phyloP scores from a whole-genome alignment of 2,797 vertebrate genomes.

The Thaleichthys pacificus region DNA sequence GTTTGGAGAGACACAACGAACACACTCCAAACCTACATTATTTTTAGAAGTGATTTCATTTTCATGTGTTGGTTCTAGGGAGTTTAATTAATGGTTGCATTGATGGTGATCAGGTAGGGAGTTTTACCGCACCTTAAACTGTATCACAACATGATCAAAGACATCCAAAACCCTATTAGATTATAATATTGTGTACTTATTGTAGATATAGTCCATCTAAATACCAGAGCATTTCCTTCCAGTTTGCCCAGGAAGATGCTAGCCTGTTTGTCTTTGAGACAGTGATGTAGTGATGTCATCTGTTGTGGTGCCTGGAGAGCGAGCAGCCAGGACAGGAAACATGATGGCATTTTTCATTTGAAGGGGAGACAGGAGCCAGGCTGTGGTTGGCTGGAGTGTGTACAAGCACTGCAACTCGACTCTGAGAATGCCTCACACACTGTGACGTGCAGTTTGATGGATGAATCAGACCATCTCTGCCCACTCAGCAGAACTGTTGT shows the following conservation, averaged over 20 bases:
- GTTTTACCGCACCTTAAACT: not conserved
- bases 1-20: not conserved
- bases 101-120: not conserved
- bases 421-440: constrained; percentile 7
- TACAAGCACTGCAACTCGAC: constrained; percentile 3
- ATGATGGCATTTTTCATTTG: constrained; percentile 5
- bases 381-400: constrained; percentile 10
- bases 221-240: not conserved
- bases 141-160: not conserved
- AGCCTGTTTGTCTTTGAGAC: not conserved
- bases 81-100: too few species aligned
- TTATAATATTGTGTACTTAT: not conserved
- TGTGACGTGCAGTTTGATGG: constrained; percentile 13
- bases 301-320: not conserved
- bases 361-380: not conserved
- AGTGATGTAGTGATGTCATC: not conserved
- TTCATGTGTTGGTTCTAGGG: too few species aligned
- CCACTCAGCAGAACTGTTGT: constrained; percentile 11
- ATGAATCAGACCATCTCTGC: constrained; percentile 15
- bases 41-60: too few species aligned
- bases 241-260: not conserved
- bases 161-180: too few species aligned
- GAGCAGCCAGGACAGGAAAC: not conserved
- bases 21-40: too few species aligned
- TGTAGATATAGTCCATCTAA: not conserved